Base-by-base conservation (phyloP, 2,888 invertebrate genomes). In the Protonemura montana region DNA sequence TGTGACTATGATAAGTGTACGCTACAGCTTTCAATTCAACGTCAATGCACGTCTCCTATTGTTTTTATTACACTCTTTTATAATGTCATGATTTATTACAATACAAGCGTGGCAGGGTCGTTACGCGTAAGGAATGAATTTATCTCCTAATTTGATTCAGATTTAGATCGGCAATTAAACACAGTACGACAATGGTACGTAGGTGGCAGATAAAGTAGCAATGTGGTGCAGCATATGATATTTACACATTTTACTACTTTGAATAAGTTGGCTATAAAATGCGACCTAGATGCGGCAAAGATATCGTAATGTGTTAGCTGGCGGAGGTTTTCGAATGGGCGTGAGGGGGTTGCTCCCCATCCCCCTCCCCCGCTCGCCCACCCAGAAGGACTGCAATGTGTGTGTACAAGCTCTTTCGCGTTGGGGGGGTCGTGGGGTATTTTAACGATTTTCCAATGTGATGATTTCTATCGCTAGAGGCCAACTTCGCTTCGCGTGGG, bases 161-260 rank as follows among this genome's bases (percentile, higher is more conserved):
- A 78, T 78, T 78, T 78, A 26, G 26, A 78, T 78, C 78, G 26
- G 78, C 28, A 78, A 78, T 78, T 78, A 78, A 78, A 78, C 10
- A 26, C 78, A 26, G 78, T 78, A 78, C 78, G 78, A 28, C 59
- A 59, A 13, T 59, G 59, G 59, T 2, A 21, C 16, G 59, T 59
- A 21, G 59, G 59, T 59, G 59, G 59, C 59, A 21, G 59, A 59
- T 10, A 59, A 59, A 59, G 59, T 59, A 59, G 59, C 59, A 59
- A 59, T 59, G 59, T 2, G 59, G 59, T 59, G 59, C 13, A 59
- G 13, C 13, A 59, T 10, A 59, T 59, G 21, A 27, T 81, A n/a
- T n/a, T 29, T 28, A 81, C 28, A 81, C 81, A 30, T 81, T 81
- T 81, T 78, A 28, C 27, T 78, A n/a, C 27, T 28, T 78, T 78